Base-by-base conservation (phyloP, 2,797 vertebrate species). In the Lepilemur septentrionalis region DNA sequence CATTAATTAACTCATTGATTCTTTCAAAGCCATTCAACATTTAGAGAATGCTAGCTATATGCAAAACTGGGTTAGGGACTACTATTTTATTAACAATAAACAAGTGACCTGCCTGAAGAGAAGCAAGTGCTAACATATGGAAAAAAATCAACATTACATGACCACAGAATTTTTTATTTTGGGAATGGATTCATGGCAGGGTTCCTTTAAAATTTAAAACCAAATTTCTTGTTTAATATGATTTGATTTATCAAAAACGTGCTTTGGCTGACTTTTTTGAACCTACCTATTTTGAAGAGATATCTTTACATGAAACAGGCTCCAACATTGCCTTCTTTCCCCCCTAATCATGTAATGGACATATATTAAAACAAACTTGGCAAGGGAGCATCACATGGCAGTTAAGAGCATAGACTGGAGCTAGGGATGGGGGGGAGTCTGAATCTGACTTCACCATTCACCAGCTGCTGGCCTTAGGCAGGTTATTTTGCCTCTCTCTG, bases 1-100 rank as follows among this genome's bases (percentile, higher is more conserved):
- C 38, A 84, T 70, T 57, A 89, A 90, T 78, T 86, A 86, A 63
- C 59, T 92, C 50, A 94, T 94, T 83, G 75, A 91, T 96, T 81
- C 30, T 50, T 57, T 84, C 59, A 87, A 55, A 41, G 5, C 13
- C 48, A 88, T 55, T 78, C 35, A 87, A 30, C 35, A 95, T 90
- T 92, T 92, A 61, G 59, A 96, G 82, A 91, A 85, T 78, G 32
- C 8, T 87, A 59, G 76, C 22, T 94, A 73, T 80, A 13, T 89
- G 32, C 4, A 91, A 96, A 89, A 94, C 59, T 88, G 61, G 57
- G 32, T 79, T 85, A 82, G 73, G n/a, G 23, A 83, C 48, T 82
- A 87, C 17, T 52, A 84, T 89, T 95, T 94, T 87, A 78, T 73
- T 43, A 91, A 48, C 18, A 70, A 70, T 79, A 80, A 92, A 50